Evolutionary conservation across 1,140 invertebrate genomes (phyloP).

Genomic region (Drosophila virilis): DNA sequence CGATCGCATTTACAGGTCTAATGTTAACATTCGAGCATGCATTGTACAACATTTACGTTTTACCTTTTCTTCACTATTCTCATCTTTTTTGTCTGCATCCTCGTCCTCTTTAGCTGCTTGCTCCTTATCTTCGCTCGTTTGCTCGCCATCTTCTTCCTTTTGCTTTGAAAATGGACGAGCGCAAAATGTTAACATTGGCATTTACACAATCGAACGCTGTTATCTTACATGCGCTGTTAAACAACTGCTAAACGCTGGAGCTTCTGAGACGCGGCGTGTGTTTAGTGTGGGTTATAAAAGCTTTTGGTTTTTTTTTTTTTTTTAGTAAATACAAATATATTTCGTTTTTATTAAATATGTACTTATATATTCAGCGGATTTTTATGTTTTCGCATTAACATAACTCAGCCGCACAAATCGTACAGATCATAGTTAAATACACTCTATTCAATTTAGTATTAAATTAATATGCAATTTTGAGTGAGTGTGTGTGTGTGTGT

Average conservation of each 20-base stretch:
- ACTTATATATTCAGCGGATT: slow-evolving; percentile 64
- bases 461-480: slow-evolving; percentile 38
- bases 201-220: slow-evolving; percentile 13
- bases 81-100: slow-evolving; percentile 37
- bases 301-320: slow-evolving; percentile 24
- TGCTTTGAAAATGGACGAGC: slow-evolving; percentile 48
- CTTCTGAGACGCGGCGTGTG: neutral
- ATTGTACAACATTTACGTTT: slow-evolving; percentile 3
- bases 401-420: slow-evolving; percentile 68
- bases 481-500: slow-evolving; percentile 16
- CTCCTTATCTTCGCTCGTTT: slow-evolving; percentile 46
- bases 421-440: slow-evolving; percentile 50
- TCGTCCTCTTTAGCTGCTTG: slow-evolving; percentile 45
- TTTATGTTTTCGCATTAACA: slow-evolving; percentile 79
- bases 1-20: slow-evolving; percentile 33
- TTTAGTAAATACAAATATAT: slow-evolving; percentile 81
- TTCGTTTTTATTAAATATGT: slow-evolving; percentile 55
- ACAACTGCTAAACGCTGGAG: slow-evolving; percentile 15
- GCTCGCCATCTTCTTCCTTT: slow-evolving; percentile 41
- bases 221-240: slow-evolving; percentile 47
- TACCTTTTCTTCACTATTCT: slow-evolving; percentile 69
- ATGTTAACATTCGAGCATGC: slow-evolving; percentile 55
- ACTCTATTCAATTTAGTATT: slow-evolving; percentile 34
- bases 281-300: slow-evolving; percentile 63
- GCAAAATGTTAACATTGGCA: slow-evolving; percentile 20